A percentile compares a stretch with the other conserved stretches of the same genome.
Evolutionary conservation across 1,140 invertebrate species (phyloP).

Genomic region (Dermatophagoides farinae): DNA sequence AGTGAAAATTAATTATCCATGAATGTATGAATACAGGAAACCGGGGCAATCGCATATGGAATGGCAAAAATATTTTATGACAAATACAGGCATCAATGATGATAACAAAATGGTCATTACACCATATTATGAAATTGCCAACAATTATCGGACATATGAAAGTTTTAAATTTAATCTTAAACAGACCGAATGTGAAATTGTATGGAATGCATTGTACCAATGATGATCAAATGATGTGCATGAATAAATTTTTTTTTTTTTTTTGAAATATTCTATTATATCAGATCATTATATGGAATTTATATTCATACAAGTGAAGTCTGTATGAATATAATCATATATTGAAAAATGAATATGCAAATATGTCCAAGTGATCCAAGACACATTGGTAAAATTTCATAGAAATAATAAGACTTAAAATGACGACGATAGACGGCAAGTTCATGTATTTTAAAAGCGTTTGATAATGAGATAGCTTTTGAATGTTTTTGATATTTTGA

Average conservation of each 20-base stretch:
- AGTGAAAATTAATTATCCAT: background rate
- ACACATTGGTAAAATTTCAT: background rate
- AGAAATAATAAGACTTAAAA: too few relatives aligned
- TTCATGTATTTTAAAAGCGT: too few relatives aligned
- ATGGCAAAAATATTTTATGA: background rate
- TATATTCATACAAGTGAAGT: background rate
- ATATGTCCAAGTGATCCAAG: background rate
- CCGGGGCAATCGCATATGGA: background rate
- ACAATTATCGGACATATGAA: background rate
- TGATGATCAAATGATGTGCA: background rate
- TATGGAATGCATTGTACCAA: background rate
- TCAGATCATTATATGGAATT: background rate
- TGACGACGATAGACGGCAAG: too few relatives aligned
- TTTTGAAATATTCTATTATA: background rate
- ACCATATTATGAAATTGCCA: conserved; percentile 7
- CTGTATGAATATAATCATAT: background rate
- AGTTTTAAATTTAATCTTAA: conserved; percentile 4
- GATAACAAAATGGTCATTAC: background rate
- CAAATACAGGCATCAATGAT: background rate
- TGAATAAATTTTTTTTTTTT: background rate
- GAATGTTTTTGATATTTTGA: too few relatives aligned
- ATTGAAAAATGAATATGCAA: background rate
- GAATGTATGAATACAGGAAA: background rate
- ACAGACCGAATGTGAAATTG: conserved; percentile 2
- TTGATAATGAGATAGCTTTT: too few relatives aligned